Evolutionary conservation across 2,888 invertebrate genomes (phyloP).

Genomic region (Drymonia ruficornis): DNA sequence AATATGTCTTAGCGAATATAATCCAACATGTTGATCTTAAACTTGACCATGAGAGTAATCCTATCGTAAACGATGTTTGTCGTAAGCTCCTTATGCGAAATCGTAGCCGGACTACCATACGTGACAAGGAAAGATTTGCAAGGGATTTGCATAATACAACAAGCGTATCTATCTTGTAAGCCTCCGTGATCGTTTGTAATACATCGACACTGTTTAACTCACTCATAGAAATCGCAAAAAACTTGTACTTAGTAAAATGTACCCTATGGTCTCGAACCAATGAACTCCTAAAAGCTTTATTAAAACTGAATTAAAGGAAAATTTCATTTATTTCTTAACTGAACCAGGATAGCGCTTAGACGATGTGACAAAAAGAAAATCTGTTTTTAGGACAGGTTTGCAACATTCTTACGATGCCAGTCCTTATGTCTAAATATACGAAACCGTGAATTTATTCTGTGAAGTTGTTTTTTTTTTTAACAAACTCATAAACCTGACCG

Average conservation of each 20-base stretch:
- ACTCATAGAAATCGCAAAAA: conserved; percentile 10
- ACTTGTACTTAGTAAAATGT: no score
- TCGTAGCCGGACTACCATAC: conserved; percentile 42
- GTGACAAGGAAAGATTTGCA: conserved; percentile 49
- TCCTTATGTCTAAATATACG: conserved; percentile 17
- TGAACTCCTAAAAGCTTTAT: no score
- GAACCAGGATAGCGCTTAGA: neutral
- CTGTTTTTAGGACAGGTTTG: neutral
- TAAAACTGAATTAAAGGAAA: no score
- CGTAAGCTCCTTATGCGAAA: conserved; percentile 41
- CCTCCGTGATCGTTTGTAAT: conserved; percentile 21
- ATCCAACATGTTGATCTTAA: conserved; percentile 19
- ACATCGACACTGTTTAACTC: conserved; percentile 21
- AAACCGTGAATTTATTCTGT: conserved; percentile 25
- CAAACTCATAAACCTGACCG: conserved; percentile 12
- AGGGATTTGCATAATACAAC: conserved; percentile 65
- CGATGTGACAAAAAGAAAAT: neutral
- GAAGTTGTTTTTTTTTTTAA: conserved; percentile 23
- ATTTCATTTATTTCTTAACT: no score
- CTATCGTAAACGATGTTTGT: conserved; percentile 30
- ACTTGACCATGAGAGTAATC: conserved; percentile 41
- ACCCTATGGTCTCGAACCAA: conserved; percentile 6
- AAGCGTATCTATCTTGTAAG: conserved; percentile 44
- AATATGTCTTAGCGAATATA: neutral
- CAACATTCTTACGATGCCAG: conserved; percentile 14